Percentiles rank a stretch among this genome's conserved stretches.
Conservation (phyloP, 2,113 vertebrate genomes). For the Engraulis encrasicolus region DNA sequence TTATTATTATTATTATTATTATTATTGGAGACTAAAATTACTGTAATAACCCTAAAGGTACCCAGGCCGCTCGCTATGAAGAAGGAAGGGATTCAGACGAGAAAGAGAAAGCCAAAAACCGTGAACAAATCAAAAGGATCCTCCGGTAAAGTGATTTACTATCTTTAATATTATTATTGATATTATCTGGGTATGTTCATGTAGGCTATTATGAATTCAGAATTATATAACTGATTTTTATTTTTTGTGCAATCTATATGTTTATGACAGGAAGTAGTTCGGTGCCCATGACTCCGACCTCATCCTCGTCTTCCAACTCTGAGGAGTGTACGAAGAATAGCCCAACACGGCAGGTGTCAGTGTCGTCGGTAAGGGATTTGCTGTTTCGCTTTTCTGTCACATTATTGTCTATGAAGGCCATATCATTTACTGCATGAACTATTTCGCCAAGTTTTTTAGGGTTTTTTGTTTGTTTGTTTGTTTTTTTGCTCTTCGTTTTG, state of each 20-base stretch:
- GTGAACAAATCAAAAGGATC: slow-evolving; percentile 92
- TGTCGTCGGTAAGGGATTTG: slow-evolving; percentile 86
- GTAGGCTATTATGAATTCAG: too few species aligned
- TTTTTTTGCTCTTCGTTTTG: too few species aligned
- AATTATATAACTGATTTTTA: too few species aligned
- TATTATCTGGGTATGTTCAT: too few species aligned
- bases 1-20: background rate
- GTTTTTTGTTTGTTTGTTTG: too few species aligned
- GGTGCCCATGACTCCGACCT: slow-evolving; percentile 96
- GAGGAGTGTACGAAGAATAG: slow-evolving; percentile 93
- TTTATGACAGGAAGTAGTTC: slow-evolving; percentile 82
- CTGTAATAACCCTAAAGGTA: slow-evolving; percentile 77
- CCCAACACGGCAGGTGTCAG: slow-evolving; percentile 83
- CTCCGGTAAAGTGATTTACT: slow-evolving; percentile 76
- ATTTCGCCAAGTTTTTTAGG: too few species aligned
- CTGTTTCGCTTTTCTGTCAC: too few species aligned
- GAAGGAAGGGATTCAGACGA: slow-evolving; percentile 99
- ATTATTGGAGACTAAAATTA: too few species aligned
- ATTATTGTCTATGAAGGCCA: too few species aligned
- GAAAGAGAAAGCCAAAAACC: slow-evolving; percentile 99
- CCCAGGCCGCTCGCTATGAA: slow-evolving; percentile 98
- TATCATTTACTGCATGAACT: too few species aligned
- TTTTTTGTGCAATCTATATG: background rate
- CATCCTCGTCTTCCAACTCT: slow-evolving; percentile 93
- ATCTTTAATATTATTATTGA: too few species aligned